Evolutionary conservation across 2,888 invertebrate genomes (phyloP).

Genomic region (Chironomus tentans): DNA sequence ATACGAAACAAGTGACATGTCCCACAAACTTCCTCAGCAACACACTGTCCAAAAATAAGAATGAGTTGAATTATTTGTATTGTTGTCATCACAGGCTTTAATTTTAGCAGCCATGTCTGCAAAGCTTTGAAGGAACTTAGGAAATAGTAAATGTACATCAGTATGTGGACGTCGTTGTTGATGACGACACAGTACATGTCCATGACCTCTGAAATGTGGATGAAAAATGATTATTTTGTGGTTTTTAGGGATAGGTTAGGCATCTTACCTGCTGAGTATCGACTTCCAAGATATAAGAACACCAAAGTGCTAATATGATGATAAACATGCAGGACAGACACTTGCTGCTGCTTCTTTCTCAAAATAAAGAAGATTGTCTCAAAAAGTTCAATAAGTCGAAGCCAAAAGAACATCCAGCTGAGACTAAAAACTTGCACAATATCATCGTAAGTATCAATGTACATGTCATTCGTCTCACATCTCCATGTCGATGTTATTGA

Average conservation of each 20-base stretch:
- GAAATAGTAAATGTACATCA: constrained; percentile 13
- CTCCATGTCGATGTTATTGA: neutral
- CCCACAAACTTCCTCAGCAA: neutral
- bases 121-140: neutral
- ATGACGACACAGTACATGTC: neutral
- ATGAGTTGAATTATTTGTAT: constrained; percentile 10
- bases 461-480: neutral
- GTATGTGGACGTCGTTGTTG: neutral
- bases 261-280: neutral
- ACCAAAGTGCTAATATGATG: constrained; percentile 52
- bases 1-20: neutral
- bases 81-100: neutral
- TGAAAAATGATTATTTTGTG: neutral
- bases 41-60: neutral
- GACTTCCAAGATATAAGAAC: constrained; percentile 33
- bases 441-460: neutral
- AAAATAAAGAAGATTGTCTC: constrained; percentile 59
- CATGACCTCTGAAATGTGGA: neutral
- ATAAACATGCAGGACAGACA: constrained; percentile 56
- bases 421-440: neutral
- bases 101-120: neutral
- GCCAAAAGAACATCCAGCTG: neutral
- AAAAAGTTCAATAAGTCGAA: constrained; percentile 52
- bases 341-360: constrained; percentile 55
- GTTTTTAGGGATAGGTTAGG: too few relatives aligned